A percentile compares a stretch with the other conserved stretches of the same genome.
These are phyloP conservation scores for Microchrysa polita DNA, from an alignment of 2,888 invertebrate species.

Conservation along the genomic window DNA sequence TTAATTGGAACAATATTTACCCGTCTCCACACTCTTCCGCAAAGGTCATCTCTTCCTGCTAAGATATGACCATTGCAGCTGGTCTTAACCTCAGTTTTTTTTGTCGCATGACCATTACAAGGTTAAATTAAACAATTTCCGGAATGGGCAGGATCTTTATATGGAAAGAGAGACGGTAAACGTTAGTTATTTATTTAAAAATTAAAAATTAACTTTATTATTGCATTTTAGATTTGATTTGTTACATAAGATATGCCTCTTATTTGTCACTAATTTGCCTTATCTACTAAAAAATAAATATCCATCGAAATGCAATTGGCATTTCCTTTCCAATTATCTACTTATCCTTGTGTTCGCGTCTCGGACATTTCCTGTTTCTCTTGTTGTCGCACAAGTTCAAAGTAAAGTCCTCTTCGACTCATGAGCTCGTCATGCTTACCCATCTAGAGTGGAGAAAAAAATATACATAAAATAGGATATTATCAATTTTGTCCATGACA, in stretches of 20 bases:
- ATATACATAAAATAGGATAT: not conserved
- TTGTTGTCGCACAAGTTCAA: slow-evolving; percentile 83
- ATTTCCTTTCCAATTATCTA: not conserved
- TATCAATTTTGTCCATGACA: not conserved
- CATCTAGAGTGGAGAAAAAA: slow-evolving; percentile 79
- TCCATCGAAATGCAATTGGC: not conserved
- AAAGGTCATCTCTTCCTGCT: no score
- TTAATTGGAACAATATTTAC: no score
- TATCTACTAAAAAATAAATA: slow-evolving; percentile 24
- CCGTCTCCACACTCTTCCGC: no score
- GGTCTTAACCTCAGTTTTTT: no score
- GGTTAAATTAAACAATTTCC: no score
- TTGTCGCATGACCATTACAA: no score
- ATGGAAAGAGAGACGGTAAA: no score
- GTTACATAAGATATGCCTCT: slow-evolving; percentile 28
- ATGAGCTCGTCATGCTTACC: slow-evolving; percentile 85
- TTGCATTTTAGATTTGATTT: no score
- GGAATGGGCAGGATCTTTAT: no score
- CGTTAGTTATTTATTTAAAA: no score
- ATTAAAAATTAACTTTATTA: no score
- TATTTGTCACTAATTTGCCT: slow-evolving; percentile 10
- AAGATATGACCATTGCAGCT: no score
- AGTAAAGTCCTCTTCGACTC: slow-evolving; percentile 83
- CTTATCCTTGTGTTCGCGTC: slow-evolving; percentile 33
- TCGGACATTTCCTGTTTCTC: slow-evolving; percentile 65